Conservation (phyloP, 1,140 invertebrate species). For the Anastatus disparis region DNA sequence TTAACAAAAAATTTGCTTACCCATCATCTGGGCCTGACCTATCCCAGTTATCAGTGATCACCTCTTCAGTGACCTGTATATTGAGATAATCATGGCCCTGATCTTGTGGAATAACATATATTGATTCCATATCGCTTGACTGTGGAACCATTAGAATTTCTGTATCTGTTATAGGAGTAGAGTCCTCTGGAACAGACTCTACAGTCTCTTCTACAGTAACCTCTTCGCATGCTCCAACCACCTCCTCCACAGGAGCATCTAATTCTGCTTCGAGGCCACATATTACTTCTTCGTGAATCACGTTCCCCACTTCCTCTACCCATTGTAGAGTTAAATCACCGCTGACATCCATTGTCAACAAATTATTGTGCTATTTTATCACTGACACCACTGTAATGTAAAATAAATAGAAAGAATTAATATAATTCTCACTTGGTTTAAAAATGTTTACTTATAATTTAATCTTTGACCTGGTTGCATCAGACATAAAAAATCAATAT, state of each 20-base stretch:
- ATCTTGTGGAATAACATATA: constrained; percentile 64
- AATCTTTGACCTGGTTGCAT: constrained; percentile 1
- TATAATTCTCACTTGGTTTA: constrained; percentile 1
- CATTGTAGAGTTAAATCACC: constrained; percentile 67
- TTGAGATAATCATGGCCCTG: constrained; percentile 69
- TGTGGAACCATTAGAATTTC: constrained; percentile 63
- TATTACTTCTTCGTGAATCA: constrained; percentile 74
- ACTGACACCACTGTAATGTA: constrained; percentile 55
- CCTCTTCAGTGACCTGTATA: constrained; percentile 79
- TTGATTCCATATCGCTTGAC: constrained; percentile 62
- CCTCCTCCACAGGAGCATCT: constrained; percentile 59
- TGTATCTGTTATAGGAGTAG: constrained; percentile 42
- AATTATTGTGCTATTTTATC: constrained; percentile 51
- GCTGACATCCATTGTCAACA: constrained; percentile 55
- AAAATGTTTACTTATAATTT: not conserved
- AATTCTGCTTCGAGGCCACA: constrained; percentile 69
- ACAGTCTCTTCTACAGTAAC: constrained; percentile 66
- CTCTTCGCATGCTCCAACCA: constrained; percentile 65
- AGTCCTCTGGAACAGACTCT: constrained; percentile 57
- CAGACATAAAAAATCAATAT: not conserved
- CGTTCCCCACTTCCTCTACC: constrained; percentile 70
- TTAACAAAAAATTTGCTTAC: constrained; percentile 58
- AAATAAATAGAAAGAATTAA: constrained; percentile 13
- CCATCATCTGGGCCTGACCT: constrained; percentile 76
- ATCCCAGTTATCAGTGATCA: constrained; percentile 82